Conservation (phyloP, 2,888 invertebrate genomes). For the Cenopis cana region DNA sequence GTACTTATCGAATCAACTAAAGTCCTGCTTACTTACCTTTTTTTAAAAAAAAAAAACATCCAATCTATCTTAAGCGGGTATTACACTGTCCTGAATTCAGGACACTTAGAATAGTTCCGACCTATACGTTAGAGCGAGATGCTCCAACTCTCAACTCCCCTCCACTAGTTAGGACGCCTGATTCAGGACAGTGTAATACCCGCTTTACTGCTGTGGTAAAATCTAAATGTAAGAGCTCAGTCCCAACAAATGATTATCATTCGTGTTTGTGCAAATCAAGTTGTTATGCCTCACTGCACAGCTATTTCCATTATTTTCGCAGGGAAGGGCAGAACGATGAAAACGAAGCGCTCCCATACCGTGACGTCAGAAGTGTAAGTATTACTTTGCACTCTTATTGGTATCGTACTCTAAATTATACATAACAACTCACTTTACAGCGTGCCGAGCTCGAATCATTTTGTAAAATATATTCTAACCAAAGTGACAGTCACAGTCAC, state of each 20-base stretch:
- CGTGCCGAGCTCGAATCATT: neutral
- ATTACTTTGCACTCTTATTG: constrained; percentile 48
- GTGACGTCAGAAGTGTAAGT: constrained; percentile 94
- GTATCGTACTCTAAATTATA: neutral
- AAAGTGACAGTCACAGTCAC: neutral
- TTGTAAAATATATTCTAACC: neutral
- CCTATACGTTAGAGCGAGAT: too few relatives aligned
- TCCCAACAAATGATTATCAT: constrained; percentile 20
- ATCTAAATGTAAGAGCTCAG: too few relatives aligned
- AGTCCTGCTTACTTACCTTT: too few relatives aligned
- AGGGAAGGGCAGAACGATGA: constrained; percentile 97
- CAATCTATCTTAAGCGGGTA: too few relatives aligned
- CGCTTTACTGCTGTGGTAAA: too few relatives aligned
- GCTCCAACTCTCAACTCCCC: too few relatives aligned
- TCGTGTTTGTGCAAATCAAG: constrained; percentile 33
- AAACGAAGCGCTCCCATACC: constrained; percentile 93
- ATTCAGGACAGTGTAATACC: too few relatives aligned
- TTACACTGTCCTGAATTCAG: too few relatives aligned
- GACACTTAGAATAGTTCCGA: too few relatives aligned
- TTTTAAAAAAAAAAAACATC: too few relatives aligned
- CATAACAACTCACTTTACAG: neutral
- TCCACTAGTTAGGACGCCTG: too few relatives aligned
- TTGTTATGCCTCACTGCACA: constrained; percentile 37
- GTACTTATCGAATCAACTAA: too few relatives aligned
- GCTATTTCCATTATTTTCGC: constrained; percentile 59